A percentile compares a stretch with the other conserved stretches of the same genome.
Conservation (phyloP, 2,113 vertebrate genomes). For the Misgurnus anguillicaudatus region DNA sequence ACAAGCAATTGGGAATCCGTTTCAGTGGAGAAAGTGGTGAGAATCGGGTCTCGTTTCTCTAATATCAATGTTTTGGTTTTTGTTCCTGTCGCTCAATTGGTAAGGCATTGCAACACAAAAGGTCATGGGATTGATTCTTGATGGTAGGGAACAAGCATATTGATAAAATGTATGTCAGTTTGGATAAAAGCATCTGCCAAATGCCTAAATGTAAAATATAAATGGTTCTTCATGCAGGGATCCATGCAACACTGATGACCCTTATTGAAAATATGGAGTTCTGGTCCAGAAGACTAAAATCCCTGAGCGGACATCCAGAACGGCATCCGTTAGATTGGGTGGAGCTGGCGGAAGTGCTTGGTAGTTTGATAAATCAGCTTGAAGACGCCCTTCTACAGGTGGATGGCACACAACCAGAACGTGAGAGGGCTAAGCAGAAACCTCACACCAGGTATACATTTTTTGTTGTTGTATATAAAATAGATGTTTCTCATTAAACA, state of each 20-base stretch:
- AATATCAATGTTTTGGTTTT: neutral
- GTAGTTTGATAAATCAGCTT: slow-evolving; percentile 63
- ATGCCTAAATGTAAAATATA: too few relatives aligned
- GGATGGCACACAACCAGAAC: slow-evolving; percentile 52
- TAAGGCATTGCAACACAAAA: too few relatives aligned
- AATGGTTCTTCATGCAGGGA: slow-evolving; percentile 63
- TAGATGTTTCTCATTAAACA: slow-evolving; percentile 2
- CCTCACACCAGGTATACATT: slow-evolving; percentile 28
- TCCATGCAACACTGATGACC: slow-evolving; percentile 64
- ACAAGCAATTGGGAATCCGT: slow-evolving; percentile 65
- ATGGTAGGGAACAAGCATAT: too few relatives aligned
- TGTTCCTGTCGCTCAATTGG: too few relatives aligned
- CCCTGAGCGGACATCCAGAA: slow-evolving; percentile 36
- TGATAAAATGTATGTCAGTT: too few relatives aligned
- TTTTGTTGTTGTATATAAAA: neutral
- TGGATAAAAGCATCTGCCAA: too few relatives aligned
- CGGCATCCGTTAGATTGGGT: slow-evolving; percentile 61
- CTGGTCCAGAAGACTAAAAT: slow-evolving; percentile 68
- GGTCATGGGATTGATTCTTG: too few relatives aligned
- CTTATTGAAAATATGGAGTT: slow-evolving; percentile 69
- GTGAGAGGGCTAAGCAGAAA: slow-evolving; percentile 48
- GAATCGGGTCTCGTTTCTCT: slow-evolving; percentile 22
- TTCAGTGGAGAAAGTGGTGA: slow-evolving; percentile 79
- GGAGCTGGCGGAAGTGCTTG: slow-evolving; percentile 64
- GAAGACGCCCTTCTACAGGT: slow-evolving; percentile 59